These are phyloP conservation scores for Silurus meridionalis DNA, from an alignment of 2,113 vertebrate genomes.

Conservation along the genomic window DNA sequence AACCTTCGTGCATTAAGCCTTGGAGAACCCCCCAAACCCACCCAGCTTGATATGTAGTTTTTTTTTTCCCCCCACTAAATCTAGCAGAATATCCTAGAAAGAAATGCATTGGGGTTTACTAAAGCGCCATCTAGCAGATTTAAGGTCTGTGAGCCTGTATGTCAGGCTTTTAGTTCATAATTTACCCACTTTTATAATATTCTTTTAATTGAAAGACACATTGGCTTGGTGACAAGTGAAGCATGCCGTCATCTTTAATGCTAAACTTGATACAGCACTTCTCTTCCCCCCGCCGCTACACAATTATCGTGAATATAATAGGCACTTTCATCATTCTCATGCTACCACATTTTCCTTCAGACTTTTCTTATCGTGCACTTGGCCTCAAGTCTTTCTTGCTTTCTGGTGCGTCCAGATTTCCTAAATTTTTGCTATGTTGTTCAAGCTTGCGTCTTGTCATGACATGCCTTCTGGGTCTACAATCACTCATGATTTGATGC, in stretches of 20 bases:
- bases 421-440: conserved; percentile 29
- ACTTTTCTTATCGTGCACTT: conserved; percentile 23
- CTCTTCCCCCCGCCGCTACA: not conserved
- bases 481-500: conserved; percentile 19
- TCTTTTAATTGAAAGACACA: too few relatives aligned
- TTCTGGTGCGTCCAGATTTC: conserved; percentile 12
- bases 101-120: not conserved
- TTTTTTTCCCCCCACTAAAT: not conserved
- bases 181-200: too few relatives aligned
- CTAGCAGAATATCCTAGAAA: not conserved
- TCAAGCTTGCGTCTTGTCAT: conserved; percentile 16
- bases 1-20: conserved; percentile 69
- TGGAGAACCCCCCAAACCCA: conserved; percentile 59
- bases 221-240: not conserved
- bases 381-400: conserved; percentile 3
- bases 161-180: not conserved
- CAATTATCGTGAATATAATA: not conserved
- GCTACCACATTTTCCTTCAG: conserved; percentile 16
- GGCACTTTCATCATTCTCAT: conserved; percentile 13
- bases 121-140: not conserved
- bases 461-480: conserved; percentile 16
- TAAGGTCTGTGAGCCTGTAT: not conserved
- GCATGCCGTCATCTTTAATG: not conserved
- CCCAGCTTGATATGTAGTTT: conserved; percentile 67
- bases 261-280: conserved; percentile 29